Conservation (phyloP, 2,797 vertebrate genomes). For the Buphagus erythrorhynchus region DNA sequence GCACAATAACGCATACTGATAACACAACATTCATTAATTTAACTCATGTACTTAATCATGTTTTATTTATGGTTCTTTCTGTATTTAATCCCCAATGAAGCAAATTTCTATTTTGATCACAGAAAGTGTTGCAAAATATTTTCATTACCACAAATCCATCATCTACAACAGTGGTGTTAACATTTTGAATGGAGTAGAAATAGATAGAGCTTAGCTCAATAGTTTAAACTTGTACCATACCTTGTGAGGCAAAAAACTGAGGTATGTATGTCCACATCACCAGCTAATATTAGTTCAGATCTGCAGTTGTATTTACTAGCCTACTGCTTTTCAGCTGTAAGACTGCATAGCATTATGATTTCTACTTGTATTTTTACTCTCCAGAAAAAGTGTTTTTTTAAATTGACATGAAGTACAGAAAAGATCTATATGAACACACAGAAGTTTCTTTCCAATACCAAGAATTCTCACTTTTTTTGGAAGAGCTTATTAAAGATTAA, state of each 20-base stretch:
- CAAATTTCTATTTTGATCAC: slow-evolving; percentile 54
- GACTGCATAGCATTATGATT: background rate
- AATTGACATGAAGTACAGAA: background rate
- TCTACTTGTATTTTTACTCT: background rate
- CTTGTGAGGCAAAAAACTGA: slow-evolving; percentile 49
- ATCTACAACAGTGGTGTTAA: slow-evolving; percentile 6
- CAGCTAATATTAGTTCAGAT: slow-evolving; percentile 55
- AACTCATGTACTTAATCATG: background rate
- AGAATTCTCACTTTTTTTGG: background rate
- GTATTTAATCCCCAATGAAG: background rate
- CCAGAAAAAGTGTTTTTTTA: background rate
- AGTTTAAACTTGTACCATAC: slow-evolving; percentile 58
- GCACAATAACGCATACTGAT: background rate
- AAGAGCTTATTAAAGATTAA: background rate
- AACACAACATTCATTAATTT: background rate
- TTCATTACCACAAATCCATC: slow-evolving; percentile 37
- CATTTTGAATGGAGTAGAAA: slow-evolving; percentile 25
- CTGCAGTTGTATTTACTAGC: background rate
- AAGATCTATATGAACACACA: background rate
- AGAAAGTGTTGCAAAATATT: slow-evolving; percentile 40
- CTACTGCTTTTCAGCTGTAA: background rate
- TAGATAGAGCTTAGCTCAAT: slow-evolving; percentile 47
- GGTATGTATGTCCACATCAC: slow-evolving; percentile 19
- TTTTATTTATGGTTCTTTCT: slow-evolving; percentile 42
- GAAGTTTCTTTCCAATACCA: background rate